Evolutionary conservation across 1,140 invertebrate genomes (phyloP), one percentile per base, ranked within the genome.

Genomic region (Trachymyrmex cornetzi): DNA sequence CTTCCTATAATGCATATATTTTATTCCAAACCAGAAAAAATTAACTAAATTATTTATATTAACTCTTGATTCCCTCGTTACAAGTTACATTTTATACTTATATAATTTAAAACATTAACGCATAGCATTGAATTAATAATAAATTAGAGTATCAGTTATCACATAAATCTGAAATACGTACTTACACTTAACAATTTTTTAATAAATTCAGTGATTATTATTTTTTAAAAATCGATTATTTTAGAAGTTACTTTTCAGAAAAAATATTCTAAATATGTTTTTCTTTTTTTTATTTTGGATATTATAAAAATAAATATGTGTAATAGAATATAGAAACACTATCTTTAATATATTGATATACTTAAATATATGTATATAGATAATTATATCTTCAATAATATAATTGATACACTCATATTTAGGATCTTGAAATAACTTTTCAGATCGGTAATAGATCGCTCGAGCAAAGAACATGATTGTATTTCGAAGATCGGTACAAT

Each of bases 401-500:
- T 44, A 44, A 80, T 86, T 63, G 24, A 59, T 80, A 61, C 34
- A 30, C 0, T 30, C 3, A 19, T 4, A 19, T 67, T 38, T 67
- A 38, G 14, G 7, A 7, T 9, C 55, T 34, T 19, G 6, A 2
- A 22, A 84, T 72, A 72, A 84, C 3, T 50, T 63, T n/a, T 19
- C 19, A 19, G 38, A 87, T 89, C 69, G 89, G 74, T 87, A 89
- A 89, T 11, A 50, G 44, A 87, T 69, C 72, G 5, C 11, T 22
- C 12, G 53, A 57, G 66, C 48, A 11, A 38, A 16, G 9, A 69
- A 5, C 38, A n/a, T 22, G 77, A 64, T 11, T 57, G 48, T 38
- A 19, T 44, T 71, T 77, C 53, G 27, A 80, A 44, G 11, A 88
- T 90, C 89, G 92, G 87, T 90, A 92, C 87, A 22, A 30, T 80